A percentile compares a stretch with the other conserved stretches of the same genome.
phyloP scores from a whole-genome alignment of 2,888 invertebrate species.

The Trisateles emortualis region DNA sequence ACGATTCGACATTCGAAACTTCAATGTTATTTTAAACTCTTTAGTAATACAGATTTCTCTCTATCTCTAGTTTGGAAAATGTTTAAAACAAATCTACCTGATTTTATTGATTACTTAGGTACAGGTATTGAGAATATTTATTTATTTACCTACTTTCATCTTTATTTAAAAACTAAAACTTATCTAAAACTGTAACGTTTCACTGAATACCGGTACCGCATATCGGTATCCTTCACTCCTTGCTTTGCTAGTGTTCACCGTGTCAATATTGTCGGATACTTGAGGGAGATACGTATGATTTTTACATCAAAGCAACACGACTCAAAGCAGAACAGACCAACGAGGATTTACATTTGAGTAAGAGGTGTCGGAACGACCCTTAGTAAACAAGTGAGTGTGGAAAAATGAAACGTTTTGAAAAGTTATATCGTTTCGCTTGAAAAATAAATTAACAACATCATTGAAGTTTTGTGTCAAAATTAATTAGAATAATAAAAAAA shows the following conservation, averaged over 20 bases:
- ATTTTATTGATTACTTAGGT: no score
- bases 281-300: constrained; percentile 71
- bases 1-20: no score
- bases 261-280: constrained; percentile 78
- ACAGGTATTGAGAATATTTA: no score
- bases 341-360: constrained; percentile 46
- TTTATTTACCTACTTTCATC: no score
- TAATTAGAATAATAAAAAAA: no score
- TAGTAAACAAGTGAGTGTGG: not conserved
- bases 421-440: not conserved
- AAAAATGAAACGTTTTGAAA: not conserved
- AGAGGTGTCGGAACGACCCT: constrained; percentile 38
- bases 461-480: no score
- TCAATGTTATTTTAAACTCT: no score
- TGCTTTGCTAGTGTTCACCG: constrained; percentile 23
- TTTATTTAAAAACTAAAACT: not conserved
- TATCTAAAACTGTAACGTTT: not conserved
- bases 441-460: no score
- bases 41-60: no score
- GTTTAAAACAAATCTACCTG: no score
- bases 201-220: constrained; percentile 13
- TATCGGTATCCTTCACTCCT: constrained; percentile 7
- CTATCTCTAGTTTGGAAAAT: not conserved
- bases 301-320: constrained; percentile 77
- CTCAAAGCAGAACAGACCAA: constrained; percentile 51